Evolutionary conservation across 2,113 vertebrate genomes (phyloP), one percentile per base, ranked within the genome.

Genomic region (Pterocles orientalis): DNA sequence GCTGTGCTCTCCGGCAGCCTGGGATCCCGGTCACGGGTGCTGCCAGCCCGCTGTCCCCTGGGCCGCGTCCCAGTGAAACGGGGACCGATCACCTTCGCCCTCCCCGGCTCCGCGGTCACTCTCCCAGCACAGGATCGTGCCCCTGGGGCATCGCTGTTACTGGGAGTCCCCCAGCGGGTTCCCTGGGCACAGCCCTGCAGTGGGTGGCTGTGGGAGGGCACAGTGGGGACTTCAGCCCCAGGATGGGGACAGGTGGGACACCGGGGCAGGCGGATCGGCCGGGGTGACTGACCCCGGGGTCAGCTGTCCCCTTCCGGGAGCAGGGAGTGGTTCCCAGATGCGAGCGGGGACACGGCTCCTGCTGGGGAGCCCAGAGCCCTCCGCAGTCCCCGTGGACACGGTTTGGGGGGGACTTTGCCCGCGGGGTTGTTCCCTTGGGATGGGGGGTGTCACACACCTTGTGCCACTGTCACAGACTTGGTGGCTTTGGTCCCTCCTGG

Each of bases 41-140:
- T 65, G 45, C 33, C 29, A 9, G 20, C 86, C 61, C 34, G 57
- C 29, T 1, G 4, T 28, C 14, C 12, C 72, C 96, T 95, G 96
- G 97, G 96, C 47, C 9, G 7, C 0, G 4, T 95, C 97, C 97
- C 97, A 95, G 69, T 82, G 96, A 96, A 97, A 97, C 96, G 81
- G 4, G 68, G 51, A 70, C 88, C 3, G 36, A 84, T 94, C 93
- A 48, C 90, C 88, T 36, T 12, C n/a, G 21, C 58, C 94, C 97
- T 94, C 89, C 90, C 78, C 12, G 3, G 62, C 81, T 94, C 86
- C 11, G 10, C 7, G 29, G 86, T 92, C 73, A 76, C 73, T 7
- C 61, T 83, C 66, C 78, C 14, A 3, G 39, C 39, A 41, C 61
- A 78, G 82, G 53, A 50, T 29, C 4, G 6, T 31, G 19, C 45